These are phyloP conservation scores for Trachelus iudaicus DNA, from an alignment of 2,888 invertebrate species.

Conservation along the genomic window DNA sequence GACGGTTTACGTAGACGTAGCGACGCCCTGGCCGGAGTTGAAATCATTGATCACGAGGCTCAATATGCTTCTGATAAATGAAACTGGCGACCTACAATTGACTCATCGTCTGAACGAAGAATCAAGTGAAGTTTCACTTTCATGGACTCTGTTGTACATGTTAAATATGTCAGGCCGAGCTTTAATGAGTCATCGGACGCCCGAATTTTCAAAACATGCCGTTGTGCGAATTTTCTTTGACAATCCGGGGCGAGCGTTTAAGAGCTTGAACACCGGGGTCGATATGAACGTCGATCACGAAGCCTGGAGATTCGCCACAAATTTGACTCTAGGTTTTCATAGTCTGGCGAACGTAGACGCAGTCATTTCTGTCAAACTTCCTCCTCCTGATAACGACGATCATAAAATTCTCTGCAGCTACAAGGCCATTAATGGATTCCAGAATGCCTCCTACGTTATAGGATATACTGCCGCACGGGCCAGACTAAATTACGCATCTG, in stretches of 20 bases:
- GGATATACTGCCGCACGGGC: constrained; percentile 70
- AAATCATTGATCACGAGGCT: constrained; percentile 60
- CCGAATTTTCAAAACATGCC: constrained; percentile 63
- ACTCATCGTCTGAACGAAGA: constrained; percentile 61
- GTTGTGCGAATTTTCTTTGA: constrained; percentile 67
- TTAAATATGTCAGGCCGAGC: constrained; percentile 59
- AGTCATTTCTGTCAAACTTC: constrained; percentile 70
- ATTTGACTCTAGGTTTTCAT: constrained; percentile 70
- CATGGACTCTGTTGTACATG: constrained; percentile 69
- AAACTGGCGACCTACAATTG: constrained; percentile 54
- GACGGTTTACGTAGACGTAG: constrained; percentile 54
- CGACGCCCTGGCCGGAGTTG: constrained; percentile 65
- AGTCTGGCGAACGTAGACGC: constrained; percentile 68
- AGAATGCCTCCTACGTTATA: constrained; percentile 66
- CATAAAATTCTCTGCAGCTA: constrained; percentile 71
- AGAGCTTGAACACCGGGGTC: constrained; percentile 68
- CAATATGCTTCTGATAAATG: constrained; percentile 54
- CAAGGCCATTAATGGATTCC: constrained; percentile 61
- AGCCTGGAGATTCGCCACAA: constrained; percentile 71
- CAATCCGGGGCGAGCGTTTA: constrained; percentile 69
- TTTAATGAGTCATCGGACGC: constrained; percentile 63
- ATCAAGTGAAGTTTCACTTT: constrained; percentile 64
- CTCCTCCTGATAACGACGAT: constrained; percentile 74
- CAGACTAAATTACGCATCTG: constrained; percentile 69
- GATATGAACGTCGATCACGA: constrained; percentile 69